Percentiles rank a stretch among this genome's conserved stretches.
phyloP scores from a whole-genome alignment of 2,113 vertebrate species.

The Alouatta palliata region DNA sequence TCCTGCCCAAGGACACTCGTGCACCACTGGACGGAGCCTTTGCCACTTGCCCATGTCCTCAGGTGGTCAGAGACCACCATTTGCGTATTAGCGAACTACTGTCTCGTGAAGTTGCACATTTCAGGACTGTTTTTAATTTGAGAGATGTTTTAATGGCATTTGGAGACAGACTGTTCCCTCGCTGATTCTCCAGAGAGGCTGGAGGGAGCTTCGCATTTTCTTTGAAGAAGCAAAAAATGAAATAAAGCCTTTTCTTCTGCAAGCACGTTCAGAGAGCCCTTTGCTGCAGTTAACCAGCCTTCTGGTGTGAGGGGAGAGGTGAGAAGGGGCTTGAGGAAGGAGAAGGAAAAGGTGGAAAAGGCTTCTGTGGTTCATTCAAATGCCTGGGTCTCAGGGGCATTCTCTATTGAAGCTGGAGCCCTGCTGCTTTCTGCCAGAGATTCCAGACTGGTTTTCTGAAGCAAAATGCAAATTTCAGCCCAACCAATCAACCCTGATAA shows the following conservation, averaged over 20 bases:
- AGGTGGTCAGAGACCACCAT: not conserved
- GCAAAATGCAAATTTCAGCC: slow-evolving; percentile 62
- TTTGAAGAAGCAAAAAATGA: slow-evolving; percentile 51
- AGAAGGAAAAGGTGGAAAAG: not conserved
- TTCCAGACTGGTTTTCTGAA: slow-evolving; percentile 59
- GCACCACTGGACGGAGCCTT: not conserved
- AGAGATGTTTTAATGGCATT: slow-evolving; percentile 64
- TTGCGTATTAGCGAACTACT: not conserved
- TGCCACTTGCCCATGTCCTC: not conserved
- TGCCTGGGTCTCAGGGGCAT: not conserved
- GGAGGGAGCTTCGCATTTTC: slow-evolving; percentile 30
- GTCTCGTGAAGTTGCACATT: not conserved
- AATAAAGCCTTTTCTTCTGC: not conserved
- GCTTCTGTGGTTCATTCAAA: not conserved
- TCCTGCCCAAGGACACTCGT: not conserved
- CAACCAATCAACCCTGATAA: slow-evolving; percentile 48
- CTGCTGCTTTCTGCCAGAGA: slow-evolving; percentile 39
- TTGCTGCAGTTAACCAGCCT: slow-evolving; percentile 26
- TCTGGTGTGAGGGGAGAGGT: slow-evolving; percentile 20
- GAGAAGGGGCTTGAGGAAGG: not conserved
- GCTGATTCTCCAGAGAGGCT: slow-evolving; percentile 57
- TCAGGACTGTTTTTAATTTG: slow-evolving; percentile 62
- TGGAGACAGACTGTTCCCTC: slow-evolving; percentile 53
- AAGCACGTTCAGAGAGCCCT: slow-evolving; percentile 34
- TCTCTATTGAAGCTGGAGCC: not conserved